Conservation (phyloP, 1,140 invertebrate genomes). For the Aporrectodea caliginosa region DNA sequence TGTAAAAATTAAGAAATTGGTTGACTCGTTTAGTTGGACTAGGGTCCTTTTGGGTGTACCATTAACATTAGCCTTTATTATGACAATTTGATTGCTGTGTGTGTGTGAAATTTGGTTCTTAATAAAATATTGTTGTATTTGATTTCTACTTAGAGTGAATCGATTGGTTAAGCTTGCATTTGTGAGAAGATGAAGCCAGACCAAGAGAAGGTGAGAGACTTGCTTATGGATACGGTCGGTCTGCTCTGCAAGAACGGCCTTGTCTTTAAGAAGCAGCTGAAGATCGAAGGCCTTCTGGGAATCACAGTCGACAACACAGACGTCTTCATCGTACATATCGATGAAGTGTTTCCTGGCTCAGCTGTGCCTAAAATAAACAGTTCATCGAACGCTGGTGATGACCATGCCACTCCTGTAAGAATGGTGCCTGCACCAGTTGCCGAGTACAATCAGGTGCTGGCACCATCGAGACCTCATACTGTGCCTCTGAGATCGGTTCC, state of each 20-base stretch:
- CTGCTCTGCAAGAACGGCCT: slow-evolving; percentile 30
- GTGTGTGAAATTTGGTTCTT: too few species aligned
- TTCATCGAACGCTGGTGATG: neutral
- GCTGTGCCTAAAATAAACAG: neutral
- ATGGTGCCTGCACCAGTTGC: neutral
- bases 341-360: slow-evolving; percentile 19
- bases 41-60: too few species aligned
- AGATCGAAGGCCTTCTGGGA: slow-evolving; percentile 27
- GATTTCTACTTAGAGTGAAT: too few species aligned
- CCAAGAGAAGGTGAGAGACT: slow-evolving; percentile 22
- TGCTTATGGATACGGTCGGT: slow-evolving; percentile 26
- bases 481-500: neutral
- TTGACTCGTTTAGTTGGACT: too few species aligned
- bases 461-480: neutral
- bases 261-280: slow-evolving; percentile 9
- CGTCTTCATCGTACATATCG: slow-evolving; percentile 30
- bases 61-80: too few species aligned
- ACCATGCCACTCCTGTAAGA: neutral
- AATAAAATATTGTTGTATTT: too few species aligned
- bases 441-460: neutral
- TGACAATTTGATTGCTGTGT: too few species aligned
- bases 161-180: too few species aligned
- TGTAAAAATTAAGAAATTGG: too few species aligned
- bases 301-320: slow-evolving; percentile 24
- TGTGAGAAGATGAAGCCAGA: slow-evolving; percentile 7